Evolutionary conservation across 2,113 vertebrate species (phyloP).

Genomic region (western clawed frog (Xenopus tropicalis)): UCB_Xtro_10.0 CM004450.2:129641001-129641500

Average conservation of each 20-base stretch:
- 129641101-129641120: too few species aligned
- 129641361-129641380: constrained; percentile 43
- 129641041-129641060: too few species aligned
- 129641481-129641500: constrained; percentile 28
- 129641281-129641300: constrained; percentile 35
- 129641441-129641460: constrained; percentile 41
- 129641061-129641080: too few species aligned
- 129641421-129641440: constrained; percentile 24
- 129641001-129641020: too few species aligned
- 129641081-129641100: too few species aligned
- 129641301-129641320: constrained; percentile 39
- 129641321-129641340: constrained; percentile 39
- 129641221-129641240: neutral
- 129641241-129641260: constrained; percentile 15
- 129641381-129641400: constrained; percentile 43
- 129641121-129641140: too few species aligned
- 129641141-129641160: too few species aligned
- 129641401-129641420: constrained; percentile 44
- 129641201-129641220: neutral
- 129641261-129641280: constrained; percentile 39
- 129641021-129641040: too few species aligned
- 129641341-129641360: constrained; percentile 47
- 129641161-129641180: too few species aligned
- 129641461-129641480: constrained; percentile 43
- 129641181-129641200: too few species aligned